phyloP scores from a whole-genome alignment of 1,140 invertebrate genomes.

The Teleopsis dalmanni region DNA sequence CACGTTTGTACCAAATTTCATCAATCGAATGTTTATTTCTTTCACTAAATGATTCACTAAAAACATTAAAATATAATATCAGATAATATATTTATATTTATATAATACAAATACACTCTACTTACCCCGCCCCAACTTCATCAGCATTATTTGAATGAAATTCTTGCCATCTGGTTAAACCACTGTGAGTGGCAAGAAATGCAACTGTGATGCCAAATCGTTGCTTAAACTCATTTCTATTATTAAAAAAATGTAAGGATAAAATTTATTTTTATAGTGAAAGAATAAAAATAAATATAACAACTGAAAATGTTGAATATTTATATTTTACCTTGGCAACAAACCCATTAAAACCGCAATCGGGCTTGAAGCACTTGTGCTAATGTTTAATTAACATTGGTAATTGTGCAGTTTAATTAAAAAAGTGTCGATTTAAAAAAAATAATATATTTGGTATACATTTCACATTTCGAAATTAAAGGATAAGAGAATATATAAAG shows the following conservation, averaged over 20 bases:
- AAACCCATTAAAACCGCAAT: slow-evolving; percentile 75
- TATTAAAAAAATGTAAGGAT: slow-evolving; percentile 20
- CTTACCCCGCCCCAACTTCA: slow-evolving; percentile 32
- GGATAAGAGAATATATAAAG: too few relatives aligned
- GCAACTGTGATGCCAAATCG: slow-evolving; percentile 75
- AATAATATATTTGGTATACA: too few relatives aligned
- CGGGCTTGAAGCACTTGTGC: slow-evolving; percentile 53
- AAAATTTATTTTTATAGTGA: neutral
- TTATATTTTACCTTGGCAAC: slow-evolving; percentile 66
- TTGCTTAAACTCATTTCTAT: slow-evolving; percentile 70
- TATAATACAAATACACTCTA: too few relatives aligned
- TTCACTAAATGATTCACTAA: slow-evolving; percentile 49
- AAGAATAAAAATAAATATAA: neutral
- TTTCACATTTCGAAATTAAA: too few relatives aligned
- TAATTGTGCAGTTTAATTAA: too few relatives aligned
- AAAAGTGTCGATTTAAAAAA: too few relatives aligned
- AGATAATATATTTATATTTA: neutral
- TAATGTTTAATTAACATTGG: too few relatives aligned
- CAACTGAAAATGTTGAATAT: neutral
- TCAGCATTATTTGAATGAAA: slow-evolving; percentile 48
- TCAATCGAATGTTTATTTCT: slow-evolving; percentile 73
- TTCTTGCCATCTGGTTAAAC: slow-evolving; percentile 79
- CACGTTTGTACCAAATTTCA: slow-evolving; percentile 87
- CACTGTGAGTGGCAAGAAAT: slow-evolving; percentile 83
- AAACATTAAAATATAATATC: neutral